Percentiles rank a stretch among this genome's conserved stretches.
Conservation (phyloP, 2,113 vertebrate species). For the Progne subis region DNA sequence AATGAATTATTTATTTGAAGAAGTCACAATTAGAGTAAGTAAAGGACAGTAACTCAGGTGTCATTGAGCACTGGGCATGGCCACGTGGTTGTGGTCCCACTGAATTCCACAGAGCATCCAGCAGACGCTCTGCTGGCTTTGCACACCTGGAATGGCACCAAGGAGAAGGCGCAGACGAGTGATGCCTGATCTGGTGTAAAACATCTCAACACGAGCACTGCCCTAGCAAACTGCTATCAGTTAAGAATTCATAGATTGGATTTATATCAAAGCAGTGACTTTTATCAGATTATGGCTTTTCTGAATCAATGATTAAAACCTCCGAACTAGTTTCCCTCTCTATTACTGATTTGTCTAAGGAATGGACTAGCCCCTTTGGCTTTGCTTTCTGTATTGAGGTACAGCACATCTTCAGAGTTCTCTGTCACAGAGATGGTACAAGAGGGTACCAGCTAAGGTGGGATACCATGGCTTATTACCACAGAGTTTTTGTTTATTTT, state of each 20-base stretch:
- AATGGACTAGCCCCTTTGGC: not conserved
- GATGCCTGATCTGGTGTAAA: not conserved
- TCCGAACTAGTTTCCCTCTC: not conserved
- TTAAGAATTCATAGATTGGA: not conserved
- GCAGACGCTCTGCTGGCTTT: not conserved
- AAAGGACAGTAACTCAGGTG: not conserved
- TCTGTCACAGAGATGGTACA: accelerated
- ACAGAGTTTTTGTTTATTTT: not conserved
- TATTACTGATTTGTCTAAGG: not conserved
- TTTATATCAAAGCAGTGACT: not conserved
- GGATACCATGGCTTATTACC: not conserved
- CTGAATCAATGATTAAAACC: not conserved
- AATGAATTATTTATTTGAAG: not conserved
- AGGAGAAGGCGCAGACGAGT: not conserved
- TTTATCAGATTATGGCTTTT: not conserved
- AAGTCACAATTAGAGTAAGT: not conserved
- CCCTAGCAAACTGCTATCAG: not conserved
- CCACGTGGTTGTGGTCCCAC: accelerated
- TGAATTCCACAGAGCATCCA: not conserved
- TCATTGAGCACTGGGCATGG: not conserved
- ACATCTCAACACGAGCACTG: not conserved
- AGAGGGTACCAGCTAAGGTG: not conserved
- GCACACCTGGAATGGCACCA: not conserved
- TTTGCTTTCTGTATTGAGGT: not conserved
- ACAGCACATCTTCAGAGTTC: not conserved